Base-by-base conservation (phyloP, 1,140 invertebrate genomes). In the Drosophila insularis region DNA sequence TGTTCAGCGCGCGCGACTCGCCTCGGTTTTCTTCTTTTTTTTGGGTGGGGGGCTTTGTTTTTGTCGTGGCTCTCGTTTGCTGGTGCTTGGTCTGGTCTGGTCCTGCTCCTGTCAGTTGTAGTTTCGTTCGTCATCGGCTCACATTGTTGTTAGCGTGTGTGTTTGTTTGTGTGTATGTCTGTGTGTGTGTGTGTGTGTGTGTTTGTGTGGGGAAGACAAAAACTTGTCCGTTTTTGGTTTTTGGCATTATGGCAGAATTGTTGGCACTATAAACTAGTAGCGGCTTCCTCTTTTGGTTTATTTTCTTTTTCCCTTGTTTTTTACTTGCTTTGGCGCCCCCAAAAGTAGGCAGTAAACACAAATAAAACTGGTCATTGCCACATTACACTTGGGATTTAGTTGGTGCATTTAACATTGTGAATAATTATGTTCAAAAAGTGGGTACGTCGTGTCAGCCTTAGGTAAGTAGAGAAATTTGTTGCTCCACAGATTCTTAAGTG, bases 371-470 rank as follows among this genome's bases (percentile, higher is more conserved):
- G 43, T 8, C 43, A 21, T 46, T 17, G 14, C 14, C 2, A 35
- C 43, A 46, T 19, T 21, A 21, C 43, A 50, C 17, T 50, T 50
- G 43, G 43, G 43, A 50, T 50, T 50, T 21, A 21, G 43, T 17
- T 50, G 43, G 43, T 50, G 43, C 43, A 50, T 50, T 50, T 50
- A 50, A 50, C 43, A 50, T 50, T 50, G 43, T 11, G 43, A 10
- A 50, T 50, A 50, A 50, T 50, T 70, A 91, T 91, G 90, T 89
- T 91, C 63, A 91, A 90, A 76, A 91, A 91, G 81, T 91, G 90
- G 90, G 90, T 91, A 64, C 90, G 90, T 63, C 90, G 90, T 50
- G 90, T 91, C 37, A 91, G 90, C 63, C 66, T 91, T 50, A 91
- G 90, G 90, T 91, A 79, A 90, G 90, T 73, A 68, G n/a, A 27